These are phyloP conservation scores for Solenodon paradoxus DNA, from an alignment of 2,113 vertebrate genomes.

Conservation along the genomic window DNA sequence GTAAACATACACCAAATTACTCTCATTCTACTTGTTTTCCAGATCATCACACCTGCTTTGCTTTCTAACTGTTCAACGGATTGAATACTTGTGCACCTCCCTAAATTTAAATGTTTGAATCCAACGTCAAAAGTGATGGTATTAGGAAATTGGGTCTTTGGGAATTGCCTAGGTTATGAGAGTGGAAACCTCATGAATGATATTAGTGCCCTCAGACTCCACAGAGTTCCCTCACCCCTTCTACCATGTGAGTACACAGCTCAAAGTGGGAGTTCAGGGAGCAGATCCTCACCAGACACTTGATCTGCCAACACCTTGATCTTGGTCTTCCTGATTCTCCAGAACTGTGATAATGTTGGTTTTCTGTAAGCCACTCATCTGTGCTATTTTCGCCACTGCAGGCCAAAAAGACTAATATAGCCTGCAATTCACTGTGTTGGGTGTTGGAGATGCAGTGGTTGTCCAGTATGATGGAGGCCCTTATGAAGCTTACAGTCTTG, in stretches of 20 bases:
- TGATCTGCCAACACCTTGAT: too few species aligned
- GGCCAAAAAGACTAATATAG: neutral
- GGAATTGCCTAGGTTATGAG: too few species aligned
- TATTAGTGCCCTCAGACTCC: too few species aligned
- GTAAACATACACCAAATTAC: neutral
- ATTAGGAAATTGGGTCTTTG: too few species aligned
- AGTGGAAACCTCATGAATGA: too few species aligned
- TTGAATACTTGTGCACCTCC: neutral
- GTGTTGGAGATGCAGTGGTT: neutral
- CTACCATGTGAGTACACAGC: too few species aligned
- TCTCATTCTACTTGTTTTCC: neutral
- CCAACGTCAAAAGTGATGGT: too few species aligned
- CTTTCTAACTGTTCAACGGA: neutral
- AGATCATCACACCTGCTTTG: neutral
- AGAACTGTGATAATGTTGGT: neutral
- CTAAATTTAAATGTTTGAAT: neutral
- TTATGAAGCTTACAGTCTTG: neutral
- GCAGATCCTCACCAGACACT: too few species aligned
- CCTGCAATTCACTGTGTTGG: neutral
- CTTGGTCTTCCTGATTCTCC: too few species aligned
- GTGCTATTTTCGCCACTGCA: neutral
- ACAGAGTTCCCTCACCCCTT: too few species aligned
- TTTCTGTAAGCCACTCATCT: neutral
- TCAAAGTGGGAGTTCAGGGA: too few species aligned
- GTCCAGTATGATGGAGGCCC: neutral